A percentile compares a stretch with the other conserved stretches of the same genome.
Evolutionary conservation across 92 coral and sea anemone species (phyloP).

Genomic region (Actinostola sp.): DNA sequence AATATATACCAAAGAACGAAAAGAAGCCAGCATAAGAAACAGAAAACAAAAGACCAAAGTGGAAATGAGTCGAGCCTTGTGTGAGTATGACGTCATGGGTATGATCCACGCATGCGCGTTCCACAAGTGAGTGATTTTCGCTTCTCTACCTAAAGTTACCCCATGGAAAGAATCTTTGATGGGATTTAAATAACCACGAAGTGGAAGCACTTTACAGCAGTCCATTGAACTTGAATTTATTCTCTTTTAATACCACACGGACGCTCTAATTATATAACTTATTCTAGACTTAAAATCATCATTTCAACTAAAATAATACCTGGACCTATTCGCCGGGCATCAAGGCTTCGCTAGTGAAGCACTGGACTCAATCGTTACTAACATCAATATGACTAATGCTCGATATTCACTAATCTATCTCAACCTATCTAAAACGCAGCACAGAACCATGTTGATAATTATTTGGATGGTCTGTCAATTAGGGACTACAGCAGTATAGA

Average conservation of each 20-base stretch:
- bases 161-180: too few relatives aligned
- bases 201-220: too few relatives aligned
- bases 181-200: too few relatives aligned
- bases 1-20: neutral
- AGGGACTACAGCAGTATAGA: neutral
- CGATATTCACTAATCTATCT: neutral
- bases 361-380: neutral
- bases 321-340: too few relatives aligned
- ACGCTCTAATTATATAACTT: neutral
- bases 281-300: neutral
- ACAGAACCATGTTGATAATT: too few relatives aligned
- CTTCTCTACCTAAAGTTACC: neutral
- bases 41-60: neutral
- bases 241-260: neutral
- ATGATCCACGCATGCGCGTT: conserved; percentile 3
- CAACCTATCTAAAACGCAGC: too few relatives aligned
- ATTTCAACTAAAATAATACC: too few relatives aligned
- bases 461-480: neutral
- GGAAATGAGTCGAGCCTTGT: neutral
- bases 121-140: neutral
- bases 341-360: conserved; percentile 4
- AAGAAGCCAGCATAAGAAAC: conserved; percentile 15
- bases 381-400: neutral
- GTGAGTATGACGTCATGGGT: conserved; percentile 12
- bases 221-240: neutral